A percentile compares a stretch with the other conserved stretches of the same genome.
These are phyloP conservation scores for Paracentrotus lividus DNA, from an alignment of 53 echinoderm and acorn worm genomes.

Conservation along the genomic window DNA sequence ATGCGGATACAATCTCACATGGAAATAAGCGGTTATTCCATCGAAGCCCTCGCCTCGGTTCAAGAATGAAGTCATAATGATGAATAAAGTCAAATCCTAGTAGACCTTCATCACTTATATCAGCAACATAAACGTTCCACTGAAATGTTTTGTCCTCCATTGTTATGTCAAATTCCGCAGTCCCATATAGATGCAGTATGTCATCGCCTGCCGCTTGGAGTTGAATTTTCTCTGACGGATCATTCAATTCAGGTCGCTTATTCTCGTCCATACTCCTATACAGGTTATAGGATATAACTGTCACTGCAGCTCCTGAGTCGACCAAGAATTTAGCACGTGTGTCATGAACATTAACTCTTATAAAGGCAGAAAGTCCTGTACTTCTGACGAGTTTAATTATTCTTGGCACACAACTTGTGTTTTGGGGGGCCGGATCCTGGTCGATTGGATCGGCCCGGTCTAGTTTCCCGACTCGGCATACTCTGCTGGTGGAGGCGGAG, in stretches of 20 bases:
- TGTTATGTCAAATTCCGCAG: not conserved
- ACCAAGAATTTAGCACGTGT: not conserved
- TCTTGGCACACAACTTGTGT: not conserved
- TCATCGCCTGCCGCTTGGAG: not conserved
- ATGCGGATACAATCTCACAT: not conserved
- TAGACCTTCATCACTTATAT: not conserved
- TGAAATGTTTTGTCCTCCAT: not conserved
- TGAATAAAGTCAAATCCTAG: too few species aligned
- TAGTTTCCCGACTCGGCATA: not conserved
- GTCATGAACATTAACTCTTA: not conserved
- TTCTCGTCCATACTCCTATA: not conserved
- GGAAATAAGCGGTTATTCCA: not conserved
- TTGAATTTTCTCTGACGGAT: not conserved
- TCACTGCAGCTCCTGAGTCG: not conserved
- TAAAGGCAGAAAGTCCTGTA: not conserved
- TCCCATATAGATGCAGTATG: not conserved
- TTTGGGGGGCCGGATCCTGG: not conserved
- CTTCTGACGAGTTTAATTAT: not conserved
- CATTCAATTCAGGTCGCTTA: not conserved
- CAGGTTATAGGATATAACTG: not conserved
- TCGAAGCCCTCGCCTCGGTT: not conserved
- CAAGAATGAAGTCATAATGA: too few species aligned
- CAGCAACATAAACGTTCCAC: not conserved
- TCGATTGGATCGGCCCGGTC: not conserved
- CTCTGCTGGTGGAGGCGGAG: not conserved